phyloP scores from a whole-genome alignment of 2,113 vertebrate species.

The Rattus norvegicus region DNA sequence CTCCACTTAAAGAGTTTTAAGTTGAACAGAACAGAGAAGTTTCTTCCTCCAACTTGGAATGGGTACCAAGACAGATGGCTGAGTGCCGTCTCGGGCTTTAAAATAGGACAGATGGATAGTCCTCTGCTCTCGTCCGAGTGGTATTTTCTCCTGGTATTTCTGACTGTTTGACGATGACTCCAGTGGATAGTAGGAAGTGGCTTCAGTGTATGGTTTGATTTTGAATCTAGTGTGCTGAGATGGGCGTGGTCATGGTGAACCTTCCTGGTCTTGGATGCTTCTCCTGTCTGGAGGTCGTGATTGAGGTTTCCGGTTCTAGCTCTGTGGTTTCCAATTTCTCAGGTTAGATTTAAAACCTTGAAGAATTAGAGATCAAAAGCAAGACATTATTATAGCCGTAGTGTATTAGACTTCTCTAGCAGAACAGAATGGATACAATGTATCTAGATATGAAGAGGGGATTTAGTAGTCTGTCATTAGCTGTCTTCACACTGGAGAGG shows the following conservation, averaged over 20 bases:
- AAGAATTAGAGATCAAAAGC: background rate
- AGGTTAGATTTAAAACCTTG: background rate
- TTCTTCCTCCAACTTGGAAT: slow-evolving; percentile 55
- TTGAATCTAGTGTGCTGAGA: background rate
- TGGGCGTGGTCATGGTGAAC: background rate
- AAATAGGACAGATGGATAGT: slow-evolving; percentile 58
- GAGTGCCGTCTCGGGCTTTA: slow-evolving; percentile 62
- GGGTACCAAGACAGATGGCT: slow-evolving; percentile 68
- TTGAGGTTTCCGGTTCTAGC: background rate
- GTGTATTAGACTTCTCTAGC: background rate
- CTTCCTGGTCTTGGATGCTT: background rate
- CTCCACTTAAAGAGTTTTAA: slow-evolving; percentile 56
- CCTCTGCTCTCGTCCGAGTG: slow-evolving; percentile 38
- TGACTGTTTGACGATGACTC: background rate
- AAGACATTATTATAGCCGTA: background rate
- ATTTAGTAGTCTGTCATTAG: too few relatives aligned
- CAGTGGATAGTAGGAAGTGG: background rate
- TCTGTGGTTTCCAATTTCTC: slow-evolving; percentile 5
- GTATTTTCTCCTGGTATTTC: slow-evolving; percentile 13
- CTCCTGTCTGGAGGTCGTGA: background rate
- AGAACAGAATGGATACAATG: too few relatives aligned
- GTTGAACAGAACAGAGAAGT: slow-evolving; percentile 40
- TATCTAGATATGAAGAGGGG: background rate
- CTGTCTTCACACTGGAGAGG: background rate
- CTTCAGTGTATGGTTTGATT: background rate